Percentiles rank a stretch among this genome's conserved stretches.
Conservation (phyloP, 2,113 vertebrate genomes). For the Oreamnos americanus region DNA sequence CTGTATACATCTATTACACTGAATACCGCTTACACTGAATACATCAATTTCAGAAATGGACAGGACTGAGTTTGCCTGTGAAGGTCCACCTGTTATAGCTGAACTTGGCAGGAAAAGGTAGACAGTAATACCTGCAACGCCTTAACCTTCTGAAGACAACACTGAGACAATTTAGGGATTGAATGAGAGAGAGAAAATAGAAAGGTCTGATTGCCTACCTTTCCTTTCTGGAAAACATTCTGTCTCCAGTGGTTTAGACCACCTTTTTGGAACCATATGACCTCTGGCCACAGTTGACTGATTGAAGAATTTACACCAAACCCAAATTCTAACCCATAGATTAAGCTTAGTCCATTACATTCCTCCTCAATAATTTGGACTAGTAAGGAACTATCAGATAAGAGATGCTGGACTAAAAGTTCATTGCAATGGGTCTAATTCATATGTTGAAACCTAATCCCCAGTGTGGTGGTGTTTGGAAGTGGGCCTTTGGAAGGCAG, state of each 20-base stretch:
- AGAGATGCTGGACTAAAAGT: not conserved
- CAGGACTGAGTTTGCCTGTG: not conserved
- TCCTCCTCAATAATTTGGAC: not conserved
- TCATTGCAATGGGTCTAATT: not conserved
- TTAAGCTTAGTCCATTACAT: not conserved
- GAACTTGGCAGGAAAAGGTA: not conserved
- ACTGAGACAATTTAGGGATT: not conserved
- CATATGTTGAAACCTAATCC: not conserved
- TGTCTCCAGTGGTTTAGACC: not conserved
- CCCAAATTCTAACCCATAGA: not conserved
- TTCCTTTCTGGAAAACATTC: not conserved
- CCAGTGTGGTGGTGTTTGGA: not conserved
- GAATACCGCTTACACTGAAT: not conserved
- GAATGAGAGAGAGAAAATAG: not conserved
- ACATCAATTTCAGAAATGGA: conserved; percentile 28
- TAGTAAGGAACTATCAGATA: not conserved
- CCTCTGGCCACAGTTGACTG: not conserved
- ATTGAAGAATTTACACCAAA: not conserved
- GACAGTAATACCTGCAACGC: not conserved
- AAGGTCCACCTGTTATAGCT: not conserved
- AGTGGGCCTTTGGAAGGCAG: not conserved
- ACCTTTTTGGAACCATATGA: not conserved
- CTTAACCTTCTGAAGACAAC: not conserved
- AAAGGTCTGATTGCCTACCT: not conserved
- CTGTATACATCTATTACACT: not conserved